Evolutionary conservation across 37 sponge, comb jelly and placozoan genomes (phyloP).

Genomic region (Chondrosia reniformis): DNA sequence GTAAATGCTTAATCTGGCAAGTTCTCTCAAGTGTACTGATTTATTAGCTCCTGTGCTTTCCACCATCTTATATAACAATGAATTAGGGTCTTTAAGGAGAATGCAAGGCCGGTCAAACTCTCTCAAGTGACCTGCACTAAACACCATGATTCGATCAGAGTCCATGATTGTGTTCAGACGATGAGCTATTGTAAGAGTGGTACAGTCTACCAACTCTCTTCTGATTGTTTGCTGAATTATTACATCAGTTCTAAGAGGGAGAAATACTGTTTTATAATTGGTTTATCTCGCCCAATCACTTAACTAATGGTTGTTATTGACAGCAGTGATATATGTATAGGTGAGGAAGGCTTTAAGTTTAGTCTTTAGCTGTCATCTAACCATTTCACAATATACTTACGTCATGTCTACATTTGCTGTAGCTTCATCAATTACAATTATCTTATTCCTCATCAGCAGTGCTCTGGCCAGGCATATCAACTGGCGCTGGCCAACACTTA

Average conservation of each 20-base stretch:
- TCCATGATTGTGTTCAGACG: conserved; percentile 75
- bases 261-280: too few relatives aligned
- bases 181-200: conserved; percentile 65
- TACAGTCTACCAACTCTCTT: conserved; percentile 41
- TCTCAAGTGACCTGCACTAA: conserved; percentile 25
- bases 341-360: too few relatives aligned
- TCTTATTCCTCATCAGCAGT: conserved; percentile 56
- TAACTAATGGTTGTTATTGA: too few relatives aligned
- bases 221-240: conserved; percentile 58
- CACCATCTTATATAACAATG: conserved; percentile 17
- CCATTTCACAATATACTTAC: too few relatives aligned
- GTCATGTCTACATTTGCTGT: conserved; percentile 73
- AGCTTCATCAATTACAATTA: conserved; percentile 73
- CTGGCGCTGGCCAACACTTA: conserved; percentile 74
- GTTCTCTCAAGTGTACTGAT: too few relatives aligned
- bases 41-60: too few relatives aligned
- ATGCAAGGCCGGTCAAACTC: conserved; percentile 46
- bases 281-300: too few relatives aligned
- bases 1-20: too few relatives aligned
- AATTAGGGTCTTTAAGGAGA: conserved; percentile 24
- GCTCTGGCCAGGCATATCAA: conserved; percentile 75
- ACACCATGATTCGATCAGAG: conserved; percentile 59
- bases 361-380: too few relatives aligned
- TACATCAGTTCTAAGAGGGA: conserved; percentile 47
- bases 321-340: too few relatives aligned